phyloP scores from a whole-genome alignment of 2,888 invertebrate genomes.

The Rhogogaster chlorosoma region DNA sequence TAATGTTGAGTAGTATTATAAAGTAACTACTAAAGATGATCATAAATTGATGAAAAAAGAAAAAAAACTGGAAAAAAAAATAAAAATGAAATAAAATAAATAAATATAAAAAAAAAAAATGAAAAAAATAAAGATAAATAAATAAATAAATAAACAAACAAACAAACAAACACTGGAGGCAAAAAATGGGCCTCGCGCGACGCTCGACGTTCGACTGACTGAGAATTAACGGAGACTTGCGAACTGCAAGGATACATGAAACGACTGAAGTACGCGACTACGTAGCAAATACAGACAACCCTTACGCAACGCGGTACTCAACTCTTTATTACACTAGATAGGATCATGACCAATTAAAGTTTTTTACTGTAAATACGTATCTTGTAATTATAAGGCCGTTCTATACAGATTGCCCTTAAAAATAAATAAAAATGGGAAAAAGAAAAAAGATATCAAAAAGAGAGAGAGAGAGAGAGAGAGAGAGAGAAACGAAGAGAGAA shows the following conservation, averaged over 20 bases:
- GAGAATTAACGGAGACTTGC: slow-evolving; percentile 67
- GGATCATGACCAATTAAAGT: slow-evolving; percentile 75
- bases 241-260: slow-evolving; percentile 65
- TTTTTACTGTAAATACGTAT: slow-evolving; percentile 78
- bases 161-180: slow-evolving; percentile 54
- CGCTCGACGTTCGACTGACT: slow-evolving; percentile 70
- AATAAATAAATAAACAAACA: slow-evolving; percentile 35
- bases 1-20: slow-evolving; percentile 68
- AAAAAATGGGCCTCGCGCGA: slow-evolving; percentile 62
- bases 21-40: slow-evolving; percentile 61
- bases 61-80: slow-evolving; percentile 59
- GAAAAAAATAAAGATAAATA: slow-evolving; percentile 55
- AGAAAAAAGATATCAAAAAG: neutral
- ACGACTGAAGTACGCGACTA: slow-evolving; percentile 72
- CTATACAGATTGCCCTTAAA: slow-evolving; percentile 72
- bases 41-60: slow-evolving; percentile 47
- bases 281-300: slow-evolving; percentile 72
- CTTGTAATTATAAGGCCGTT: slow-evolving; percentile 75
- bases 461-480: neutral
- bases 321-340: slow-evolving; percentile 71
- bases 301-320: slow-evolving; percentile 73
- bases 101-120: slow-evolving; percentile 46
- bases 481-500: neutral
- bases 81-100: slow-evolving; percentile 60
- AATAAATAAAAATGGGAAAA: neutral